phyloP scores from a whole-genome alignment of 2,888 invertebrate species.

The Cordilura impudica region DNA sequence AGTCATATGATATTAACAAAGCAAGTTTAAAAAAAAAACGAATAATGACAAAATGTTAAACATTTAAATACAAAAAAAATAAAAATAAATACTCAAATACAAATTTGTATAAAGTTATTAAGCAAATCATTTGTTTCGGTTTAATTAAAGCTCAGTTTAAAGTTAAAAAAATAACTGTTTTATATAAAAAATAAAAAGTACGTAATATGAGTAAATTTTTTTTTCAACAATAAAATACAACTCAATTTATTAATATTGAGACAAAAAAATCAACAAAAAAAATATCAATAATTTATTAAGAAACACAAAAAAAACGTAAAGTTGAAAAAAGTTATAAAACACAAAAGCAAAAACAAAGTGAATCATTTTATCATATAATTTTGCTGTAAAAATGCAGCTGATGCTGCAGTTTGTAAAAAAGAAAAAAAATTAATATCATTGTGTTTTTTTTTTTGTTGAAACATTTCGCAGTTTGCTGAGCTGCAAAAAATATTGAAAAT shows the following conservation, averaged over 20 bases:
- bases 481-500: conserved; percentile 30
- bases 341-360: conserved; percentile 12
- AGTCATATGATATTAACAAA: not conserved
- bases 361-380: too few species aligned
- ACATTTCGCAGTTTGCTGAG: conserved; percentile 37
- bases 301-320: not conserved
- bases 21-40: not conserved
- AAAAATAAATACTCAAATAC: not conserved
- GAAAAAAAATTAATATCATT: conserved; percentile 13
- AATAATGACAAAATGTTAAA: not conserved
- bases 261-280: too few species aligned
- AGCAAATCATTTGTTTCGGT: not conserved
- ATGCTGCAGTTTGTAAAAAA: conserved; percentile 50
- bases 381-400: conserved; percentile 49
- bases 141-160: not conserved
- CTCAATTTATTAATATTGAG: not conserved
- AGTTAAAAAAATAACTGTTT: not conserved
- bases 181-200: not conserved
- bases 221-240: not conserved
- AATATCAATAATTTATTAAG: not conserved
- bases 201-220: not conserved
- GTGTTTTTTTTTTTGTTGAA: conserved; percentile 2
- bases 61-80: not conserved
- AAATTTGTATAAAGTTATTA: not conserved
- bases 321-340: conserved; percentile 17